Evolutionary conservation across 92 coral and sea anemone species (phyloP).

Genomic region (Epizoanthus ramosus): DNA sequence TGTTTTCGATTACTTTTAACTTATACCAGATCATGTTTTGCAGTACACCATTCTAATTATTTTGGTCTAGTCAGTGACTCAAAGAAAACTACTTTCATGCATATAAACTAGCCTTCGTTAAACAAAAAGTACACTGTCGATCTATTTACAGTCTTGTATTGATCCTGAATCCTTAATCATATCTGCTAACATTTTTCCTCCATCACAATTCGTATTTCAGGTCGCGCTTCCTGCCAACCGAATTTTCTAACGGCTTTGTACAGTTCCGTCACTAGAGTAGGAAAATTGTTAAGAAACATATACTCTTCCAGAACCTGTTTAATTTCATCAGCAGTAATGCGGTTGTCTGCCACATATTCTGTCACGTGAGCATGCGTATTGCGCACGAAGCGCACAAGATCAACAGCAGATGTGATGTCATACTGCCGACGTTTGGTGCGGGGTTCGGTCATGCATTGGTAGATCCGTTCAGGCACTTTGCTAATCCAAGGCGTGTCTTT

Average conservation of each 20-base stretch:
- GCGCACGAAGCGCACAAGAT: constrained; percentile 31
- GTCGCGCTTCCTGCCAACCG: background rate
- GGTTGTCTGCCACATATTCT: background rate
- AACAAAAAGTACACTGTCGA: too few species aligned
- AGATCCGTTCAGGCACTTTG: background rate
- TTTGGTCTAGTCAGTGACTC: too few species aligned
- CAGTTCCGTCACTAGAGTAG: constrained; percentile 44
- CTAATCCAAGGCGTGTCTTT: constrained; percentile 10
- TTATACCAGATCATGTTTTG: too few species aligned
- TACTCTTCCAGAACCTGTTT: constrained; percentile 1
- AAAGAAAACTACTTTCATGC: too few species aligned
- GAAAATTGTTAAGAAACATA: constrained; percentile 18
- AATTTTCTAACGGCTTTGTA: constrained; percentile 2
- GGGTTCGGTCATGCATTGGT: constrained; percentile 22
- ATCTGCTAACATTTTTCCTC: too few species aligned
- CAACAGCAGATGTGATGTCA: constrained; percentile 14
- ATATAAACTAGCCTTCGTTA: too few species aligned
- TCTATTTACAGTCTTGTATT: too few species aligned
- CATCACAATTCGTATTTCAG: too few species aligned
- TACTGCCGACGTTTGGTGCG: constrained; percentile 11
- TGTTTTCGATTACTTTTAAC: too few species aligned
- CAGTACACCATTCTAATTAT: too few species aligned
- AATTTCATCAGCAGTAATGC: too few species aligned
- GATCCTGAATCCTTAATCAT: too few species aligned
- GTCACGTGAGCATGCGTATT: constrained; percentile 45